Percentiles rank a stretch among this genome's conserved stretches.
These are phyloP conservation scores for Lates japonicus DNA, from an alignment of 2,797 vertebrate species.

Conservation along the genomic window DNA sequence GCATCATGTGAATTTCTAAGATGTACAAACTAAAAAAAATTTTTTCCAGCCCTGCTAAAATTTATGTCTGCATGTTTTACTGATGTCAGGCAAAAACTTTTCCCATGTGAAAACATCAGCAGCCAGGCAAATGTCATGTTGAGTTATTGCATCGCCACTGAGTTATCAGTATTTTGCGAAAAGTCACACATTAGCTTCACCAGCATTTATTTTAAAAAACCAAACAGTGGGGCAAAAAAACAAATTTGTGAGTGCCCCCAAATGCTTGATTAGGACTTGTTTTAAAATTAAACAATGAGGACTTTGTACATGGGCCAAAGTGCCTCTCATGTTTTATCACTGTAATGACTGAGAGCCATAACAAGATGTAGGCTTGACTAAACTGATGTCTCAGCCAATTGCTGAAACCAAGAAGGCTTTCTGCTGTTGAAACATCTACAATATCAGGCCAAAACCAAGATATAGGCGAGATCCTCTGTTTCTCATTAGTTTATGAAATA, in stretches of 20 bases:
- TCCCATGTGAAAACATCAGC: slow-evolving; percentile 20
- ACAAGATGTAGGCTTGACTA: slow-evolving; percentile 21
- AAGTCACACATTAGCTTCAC: slow-evolving; percentile 28
- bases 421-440: slow-evolving; percentile 16
- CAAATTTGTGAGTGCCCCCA: background rate
- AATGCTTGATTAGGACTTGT: slow-evolving; percentile 36
- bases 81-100: slow-evolving; percentile 3
- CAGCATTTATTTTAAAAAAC: slow-evolving; percentile 14
- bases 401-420: slow-evolving; percentile 20
- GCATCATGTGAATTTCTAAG: background rate
- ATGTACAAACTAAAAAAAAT: background rate
- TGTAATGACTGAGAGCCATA: slow-evolving; percentile 31
- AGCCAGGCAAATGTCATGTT: slow-evolving; percentile 4
- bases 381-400: slow-evolving; percentile 20
- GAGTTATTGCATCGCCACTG: background rate
- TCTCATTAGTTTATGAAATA: slow-evolving; percentile 10
- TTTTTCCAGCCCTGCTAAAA: background rate
- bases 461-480: background rate
- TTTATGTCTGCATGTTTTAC: slow-evolving; percentile 1
- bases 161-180: slow-evolving; percentile 17
- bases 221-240: background rate
- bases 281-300: slow-evolving; percentile 46
- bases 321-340: slow-evolving; percentile 30
- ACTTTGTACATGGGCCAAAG: slow-evolving; percentile 36
- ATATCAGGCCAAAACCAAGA: slow-evolving; percentile 4